phyloP scores from a whole-genome alignment of 2,888 invertebrate species.

The Liopterus haemorrhoidalis region DNA sequence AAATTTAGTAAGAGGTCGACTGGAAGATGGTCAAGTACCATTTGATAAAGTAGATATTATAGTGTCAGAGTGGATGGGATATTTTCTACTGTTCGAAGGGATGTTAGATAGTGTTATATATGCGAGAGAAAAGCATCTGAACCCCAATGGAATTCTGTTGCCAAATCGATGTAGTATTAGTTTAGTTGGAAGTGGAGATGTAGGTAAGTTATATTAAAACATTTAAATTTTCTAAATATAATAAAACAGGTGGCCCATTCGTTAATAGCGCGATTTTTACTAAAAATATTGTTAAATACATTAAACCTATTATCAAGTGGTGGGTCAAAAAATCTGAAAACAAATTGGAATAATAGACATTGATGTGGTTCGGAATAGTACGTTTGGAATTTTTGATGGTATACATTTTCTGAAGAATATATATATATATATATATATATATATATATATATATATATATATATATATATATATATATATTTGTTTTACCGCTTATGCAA shows the following conservation, averaged over 20 bases:
- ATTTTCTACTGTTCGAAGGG: constrained; percentile 91
- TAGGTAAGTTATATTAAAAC: constrained; percentile 44
- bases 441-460: background rate
- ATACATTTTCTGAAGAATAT: background rate
- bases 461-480: constrained; percentile 1
- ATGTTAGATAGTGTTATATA: constrained; percentile 93
- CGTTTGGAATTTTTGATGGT: background rate
- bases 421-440: background rate
- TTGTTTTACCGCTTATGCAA: no score
- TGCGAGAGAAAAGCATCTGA: constrained; percentile 76
- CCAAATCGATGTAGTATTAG: constrained; percentile 82
- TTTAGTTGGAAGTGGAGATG: constrained; percentile 72
- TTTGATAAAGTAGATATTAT: constrained; percentile 81
- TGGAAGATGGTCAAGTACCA: constrained; percentile 77
- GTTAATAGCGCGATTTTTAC: no score
- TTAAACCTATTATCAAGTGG: no score
- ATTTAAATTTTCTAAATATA: background rate
- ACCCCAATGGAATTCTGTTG: constrained; percentile 67
- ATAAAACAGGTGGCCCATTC: no score
- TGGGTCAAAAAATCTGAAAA: no score
- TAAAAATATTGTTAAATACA: no score
- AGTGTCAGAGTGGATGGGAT: constrained; percentile 99
- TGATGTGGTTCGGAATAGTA: background rate
- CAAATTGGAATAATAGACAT: no score
- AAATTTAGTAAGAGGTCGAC: constrained; percentile 72